phyloP scores from a whole-genome alignment of 2,113 vertebrate genomes.

The Salminus brasiliensis region DNA sequence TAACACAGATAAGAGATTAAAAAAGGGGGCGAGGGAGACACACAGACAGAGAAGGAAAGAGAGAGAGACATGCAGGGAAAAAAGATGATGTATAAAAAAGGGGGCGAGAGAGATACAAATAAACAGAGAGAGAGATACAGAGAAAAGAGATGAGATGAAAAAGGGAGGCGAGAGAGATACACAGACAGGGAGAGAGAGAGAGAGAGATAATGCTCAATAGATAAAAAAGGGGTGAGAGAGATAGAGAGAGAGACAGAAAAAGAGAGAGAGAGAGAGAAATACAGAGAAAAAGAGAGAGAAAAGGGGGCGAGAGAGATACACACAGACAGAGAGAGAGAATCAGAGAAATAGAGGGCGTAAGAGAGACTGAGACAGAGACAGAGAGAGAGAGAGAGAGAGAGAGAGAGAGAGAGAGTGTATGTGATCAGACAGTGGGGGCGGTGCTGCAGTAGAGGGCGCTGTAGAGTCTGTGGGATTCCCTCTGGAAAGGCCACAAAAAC shows the following conservation, averaged over 20 bases:
- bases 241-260: background rate
- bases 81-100: too few species aligned
- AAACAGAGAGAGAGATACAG: too few species aligned
- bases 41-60: background rate
- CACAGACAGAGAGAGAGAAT: background rate
- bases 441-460: constrained; percentile 46
- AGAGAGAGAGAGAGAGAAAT: background rate
- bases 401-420: background rate
- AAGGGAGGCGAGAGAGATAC: too few species aligned
- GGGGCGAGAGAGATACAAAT: too few species aligned
- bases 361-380: background rate
- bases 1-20: background rate
- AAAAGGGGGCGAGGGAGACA: background rate
- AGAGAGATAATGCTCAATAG: too few species aligned
- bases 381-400: background rate
- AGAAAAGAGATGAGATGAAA: too few species aligned
- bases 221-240: too few species aligned
- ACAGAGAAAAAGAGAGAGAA: constrained; percentile 46
- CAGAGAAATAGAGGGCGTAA: too few species aligned
- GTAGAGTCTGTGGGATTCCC: background rate
- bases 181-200: background rate
- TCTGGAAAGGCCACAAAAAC: constrained; percentile 40
- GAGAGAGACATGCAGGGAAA: background rate
- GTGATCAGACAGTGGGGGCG: background rate
- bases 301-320: background rate